Percentiles rank a stretch among this genome's conserved stretches.
phyloP scores from a whole-genome alignment of 2,797 vertebrate genomes.

The Antrozous pallidus region DNA sequence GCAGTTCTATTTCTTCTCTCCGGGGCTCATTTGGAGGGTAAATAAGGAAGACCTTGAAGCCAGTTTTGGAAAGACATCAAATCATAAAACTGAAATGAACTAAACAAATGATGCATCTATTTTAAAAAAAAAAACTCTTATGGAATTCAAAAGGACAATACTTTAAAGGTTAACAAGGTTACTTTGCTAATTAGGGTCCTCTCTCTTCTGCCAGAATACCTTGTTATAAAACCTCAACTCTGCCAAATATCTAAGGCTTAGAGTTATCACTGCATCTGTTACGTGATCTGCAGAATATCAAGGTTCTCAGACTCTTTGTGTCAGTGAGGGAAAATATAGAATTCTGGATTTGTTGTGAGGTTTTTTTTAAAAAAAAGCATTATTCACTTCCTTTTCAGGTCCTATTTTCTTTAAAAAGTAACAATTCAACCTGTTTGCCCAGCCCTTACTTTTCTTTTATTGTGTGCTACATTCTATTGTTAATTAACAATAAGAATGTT shows the following conservation, averaged over 20 bases:
- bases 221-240: neutral
- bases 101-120: constrained; percentile 46
- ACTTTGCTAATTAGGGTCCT: constrained; percentile 35
- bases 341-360: constrained; percentile 26
- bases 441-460: constrained; percentile 62
- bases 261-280: neutral
- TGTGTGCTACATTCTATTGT: constrained; percentile 67
- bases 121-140: neutral
- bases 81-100: neutral
- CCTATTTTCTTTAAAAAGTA: constrained; percentile 51
- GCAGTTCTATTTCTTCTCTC: neutral
- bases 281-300: neutral
- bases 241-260: neutral
- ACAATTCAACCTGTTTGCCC: neutral
- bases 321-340: neutral
- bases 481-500: constrained; percentile 71
- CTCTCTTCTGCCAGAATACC: constrained; percentile 38
- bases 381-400: constrained; percentile 7
- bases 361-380: constrained; percentile 34
- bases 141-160: neutral
- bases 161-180: constrained; percentile 58
- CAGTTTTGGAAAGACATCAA: constrained; percentile 47
- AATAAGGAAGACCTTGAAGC: neutral
- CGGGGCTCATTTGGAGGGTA: neutral
- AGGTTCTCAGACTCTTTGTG: constrained; percentile 26